Evolutionary conservation across 2,888 invertebrate species (phyloP).

Genomic region (Rhagium mordax): DNA sequence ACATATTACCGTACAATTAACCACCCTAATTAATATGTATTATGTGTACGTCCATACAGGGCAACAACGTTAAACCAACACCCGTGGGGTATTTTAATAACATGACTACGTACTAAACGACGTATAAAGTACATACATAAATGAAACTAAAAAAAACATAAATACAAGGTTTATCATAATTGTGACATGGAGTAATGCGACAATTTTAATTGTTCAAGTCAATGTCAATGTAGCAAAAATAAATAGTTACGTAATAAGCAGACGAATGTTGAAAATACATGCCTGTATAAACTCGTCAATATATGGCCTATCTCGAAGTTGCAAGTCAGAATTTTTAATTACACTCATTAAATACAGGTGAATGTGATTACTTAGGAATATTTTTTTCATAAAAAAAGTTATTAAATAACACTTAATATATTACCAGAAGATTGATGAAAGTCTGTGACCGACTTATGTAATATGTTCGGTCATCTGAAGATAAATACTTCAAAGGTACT

Average conservation of each 20-base stretch:
- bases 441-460: too few species aligned
- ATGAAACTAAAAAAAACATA: not conserved
- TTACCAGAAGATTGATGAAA: not conserved
- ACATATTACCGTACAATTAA: conserved; percentile 3
- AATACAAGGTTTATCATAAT: not conserved
- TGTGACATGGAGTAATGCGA: not conserved
- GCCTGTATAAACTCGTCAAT: not conserved
- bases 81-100: not conserved
- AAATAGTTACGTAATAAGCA: conserved; percentile 19
- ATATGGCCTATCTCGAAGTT: conserved; percentile 14
- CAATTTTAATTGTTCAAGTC: conserved; percentile 5
- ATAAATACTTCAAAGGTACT: too few species aligned
- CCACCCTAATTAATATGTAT: conserved; percentile 13
- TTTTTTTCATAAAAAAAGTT: conserved; percentile 3
- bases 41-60: not conserved
- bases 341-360: conserved; percentile 21
- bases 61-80: not conserved
- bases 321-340: conserved; percentile 27
- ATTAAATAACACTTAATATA: not conserved
- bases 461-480: too few species aligned
- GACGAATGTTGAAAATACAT: not conserved
- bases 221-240: conserved; percentile 6
- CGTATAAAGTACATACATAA: not conserved
- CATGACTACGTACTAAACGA: not conserved
- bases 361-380: conserved; percentile 8